Percentiles rank a stretch among this genome's conserved stretches.
Evolutionary conservation across 2,888 invertebrate genomes (phyloP).

Genomic region (Hypomecis punctinalis): DNA sequence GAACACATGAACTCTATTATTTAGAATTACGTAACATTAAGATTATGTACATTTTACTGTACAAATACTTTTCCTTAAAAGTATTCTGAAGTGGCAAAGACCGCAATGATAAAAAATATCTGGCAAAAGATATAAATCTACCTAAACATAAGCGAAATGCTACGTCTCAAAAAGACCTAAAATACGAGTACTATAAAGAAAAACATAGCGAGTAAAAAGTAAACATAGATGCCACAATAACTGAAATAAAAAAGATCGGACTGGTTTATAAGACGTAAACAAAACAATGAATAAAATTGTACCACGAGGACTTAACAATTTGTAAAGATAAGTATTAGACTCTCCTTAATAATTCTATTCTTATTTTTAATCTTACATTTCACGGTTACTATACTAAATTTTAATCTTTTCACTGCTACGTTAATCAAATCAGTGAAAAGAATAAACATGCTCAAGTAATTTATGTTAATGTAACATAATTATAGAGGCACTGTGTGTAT

Average conservation of each 20-base stretch:
- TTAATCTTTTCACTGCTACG: constrained; percentile 74
- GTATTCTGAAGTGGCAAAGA: constrained; percentile 68
- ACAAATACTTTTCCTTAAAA: constrained; percentile 44
- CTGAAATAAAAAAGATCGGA: constrained; percentile 46
- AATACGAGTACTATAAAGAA: constrained; percentile 53
- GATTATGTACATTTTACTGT: constrained; percentile 56
- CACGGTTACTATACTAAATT: constrained; percentile 76
- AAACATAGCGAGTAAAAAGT: constrained; percentile 53
- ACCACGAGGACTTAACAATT: constrained; percentile 66
- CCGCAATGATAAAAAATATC: constrained; percentile 58
- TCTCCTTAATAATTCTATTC: constrained; percentile 69
- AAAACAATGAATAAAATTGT: constrained; percentile 60
- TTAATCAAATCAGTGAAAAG: constrained; percentile 67
- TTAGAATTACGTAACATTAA: constrained; percentile 57
- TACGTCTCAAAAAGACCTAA: constrained; percentile 65
- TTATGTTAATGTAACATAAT: constrained; percentile 86
- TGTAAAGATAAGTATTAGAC: constrained; percentile 58
- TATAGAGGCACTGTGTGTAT: constrained; percentile 86
- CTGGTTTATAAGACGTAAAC: constrained; percentile 46
- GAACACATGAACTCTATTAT: constrained; percentile 64
- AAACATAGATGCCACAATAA: constrained; percentile 58
- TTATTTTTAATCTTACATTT: constrained; percentile 71
- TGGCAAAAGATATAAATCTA: constrained; percentile 59
- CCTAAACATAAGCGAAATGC: constrained; percentile 57
- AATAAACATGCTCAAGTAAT: constrained; percentile 80